Base-by-base conservation (phyloP, 1,140 invertebrate species). In the Eurosta solidaginis region DNA sequence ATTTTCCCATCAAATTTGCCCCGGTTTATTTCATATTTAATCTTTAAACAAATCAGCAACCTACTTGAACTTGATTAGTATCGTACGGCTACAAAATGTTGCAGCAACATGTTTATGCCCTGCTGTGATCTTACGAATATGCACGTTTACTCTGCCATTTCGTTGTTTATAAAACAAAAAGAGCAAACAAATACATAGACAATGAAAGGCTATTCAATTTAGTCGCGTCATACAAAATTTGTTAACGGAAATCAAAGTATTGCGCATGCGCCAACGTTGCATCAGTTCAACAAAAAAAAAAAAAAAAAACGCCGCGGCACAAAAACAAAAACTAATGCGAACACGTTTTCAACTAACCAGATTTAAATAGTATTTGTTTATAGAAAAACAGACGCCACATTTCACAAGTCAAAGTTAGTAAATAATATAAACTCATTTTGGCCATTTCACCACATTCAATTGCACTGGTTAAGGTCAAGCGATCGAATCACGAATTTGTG, bases 401-500 rank as follows among this genome's bases (percentile, higher is more conserved):
- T 47, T 47, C 45, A 14, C 45, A 47, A 47, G 45, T 12, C 59
- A 42, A 68, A n/a, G 14, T 40, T 29, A 68, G 59, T 40, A 33
- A 17, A 40, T 68, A 42, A 68, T 33, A 9, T 40, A 36, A 68
- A 33, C 33, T 27, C 17, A 10, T 68, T 68, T 40, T 68, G 33
- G 59, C 59, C 59, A 68, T 68, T 68, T 68, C 59, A 40, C 59
- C 33, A 10, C 59, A 29, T 22, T 40, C 36, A 68, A 42, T 42
- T 68, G 59, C 59, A 68, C 59, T 68, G 59, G 33, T 68, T 68
- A 68, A 68, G 59, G 59, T 68, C 59, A 68, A 68, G 59, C 59
- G 59, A 17, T 68, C 33, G 33, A 1, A 40, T 29, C 59, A 68
- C 33, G 36, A 68, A 36, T 68, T 40, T 40, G 5, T 27, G 33